Evolutionary conservation across 2,888 invertebrate species (phyloP).

Genomic region (Thecocarcelia acutangulata): DNA sequence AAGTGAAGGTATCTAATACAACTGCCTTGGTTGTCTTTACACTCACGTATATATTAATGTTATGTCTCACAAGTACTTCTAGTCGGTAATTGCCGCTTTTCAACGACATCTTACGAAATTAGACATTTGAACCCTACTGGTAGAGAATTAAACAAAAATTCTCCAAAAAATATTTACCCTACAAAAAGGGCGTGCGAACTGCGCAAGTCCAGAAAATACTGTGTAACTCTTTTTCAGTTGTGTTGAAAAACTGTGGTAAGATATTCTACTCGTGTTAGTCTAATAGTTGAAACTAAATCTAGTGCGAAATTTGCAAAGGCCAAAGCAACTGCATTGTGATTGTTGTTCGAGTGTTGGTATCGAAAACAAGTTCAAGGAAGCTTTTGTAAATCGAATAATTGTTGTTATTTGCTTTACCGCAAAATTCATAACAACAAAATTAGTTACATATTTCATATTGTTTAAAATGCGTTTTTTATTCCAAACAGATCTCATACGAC

Average conservation of each 20-base stretch:
- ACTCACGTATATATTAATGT: slow-evolving; percentile 13
- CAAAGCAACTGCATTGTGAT: slow-evolving; percentile 44
- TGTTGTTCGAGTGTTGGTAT: slow-evolving; percentile 50
- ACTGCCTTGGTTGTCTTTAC: slow-evolving; percentile 25
- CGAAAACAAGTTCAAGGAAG: slow-evolving; percentile 67
- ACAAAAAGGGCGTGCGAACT: slow-evolving; percentile 54
- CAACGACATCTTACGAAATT: slow-evolving; percentile 63
- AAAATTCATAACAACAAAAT: not conserved
- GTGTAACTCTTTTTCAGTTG: not conserved
- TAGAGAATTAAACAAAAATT: slow-evolving; percentile 57
- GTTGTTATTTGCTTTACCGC: not conserved
- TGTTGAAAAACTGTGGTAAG: no score
- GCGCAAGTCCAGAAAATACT: slow-evolving; percentile 45
- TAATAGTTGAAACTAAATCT: slow-evolving; percentile 32
- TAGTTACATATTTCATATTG: no score
- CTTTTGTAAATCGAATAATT: slow-evolving; percentile 55
- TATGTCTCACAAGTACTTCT: slow-evolving; percentile 10
- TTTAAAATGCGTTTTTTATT: no score
- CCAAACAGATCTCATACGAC: not conserved
- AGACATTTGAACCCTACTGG: slow-evolving; percentile 68
- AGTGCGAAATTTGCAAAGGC: slow-evolving; percentile 7
- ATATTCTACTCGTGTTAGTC: not conserved
- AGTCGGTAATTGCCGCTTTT: slow-evolving; percentile 59
- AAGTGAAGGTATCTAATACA: no score
- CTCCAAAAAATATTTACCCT: slow-evolving; percentile 18